Evolutionary conservation across 92 coral and sea anemone genomes (phyloP).

Genomic region (Zoanthus sociatus): DNA sequence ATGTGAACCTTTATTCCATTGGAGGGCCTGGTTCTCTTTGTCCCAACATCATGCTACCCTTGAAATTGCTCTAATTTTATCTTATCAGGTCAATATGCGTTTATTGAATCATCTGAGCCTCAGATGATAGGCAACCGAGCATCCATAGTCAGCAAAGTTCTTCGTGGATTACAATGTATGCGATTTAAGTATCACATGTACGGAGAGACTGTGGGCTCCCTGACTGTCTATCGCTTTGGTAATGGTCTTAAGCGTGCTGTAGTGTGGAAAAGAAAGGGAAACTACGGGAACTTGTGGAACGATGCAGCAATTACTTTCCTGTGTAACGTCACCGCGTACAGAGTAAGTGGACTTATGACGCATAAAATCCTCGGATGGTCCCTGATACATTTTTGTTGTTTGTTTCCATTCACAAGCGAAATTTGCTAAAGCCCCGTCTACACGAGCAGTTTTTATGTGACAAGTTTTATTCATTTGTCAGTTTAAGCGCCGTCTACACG

Average conservation of each 20-base stretch:
- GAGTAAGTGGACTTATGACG: slow-evolving; percentile 46
- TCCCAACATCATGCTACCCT: too few species aligned
- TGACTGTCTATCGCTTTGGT: slow-evolving; percentile 80
- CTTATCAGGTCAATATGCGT: slow-evolving; percentile 78
- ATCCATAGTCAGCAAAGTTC: slow-evolving; percentile 76
- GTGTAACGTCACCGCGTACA: slow-evolving; percentile 68
- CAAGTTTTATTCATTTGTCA: too few species aligned
- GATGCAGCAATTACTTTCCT: slow-evolving; percentile 77
- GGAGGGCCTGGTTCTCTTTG: too few species aligned
- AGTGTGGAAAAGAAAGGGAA: slow-evolving; percentile 80
- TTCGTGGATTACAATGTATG: slow-evolving; percentile 86
- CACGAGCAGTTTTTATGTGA: too few species aligned
- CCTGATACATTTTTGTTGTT: too few species aligned
- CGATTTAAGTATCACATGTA: slow-evolving; percentile 89
- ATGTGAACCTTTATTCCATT: too few species aligned
- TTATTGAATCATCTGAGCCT: slow-evolving; percentile 94
- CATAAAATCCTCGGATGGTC: too few species aligned
- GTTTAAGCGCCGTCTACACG: too few species aligned
- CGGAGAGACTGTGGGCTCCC: slow-evolving; percentile 81
- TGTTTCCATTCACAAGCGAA: too few species aligned
- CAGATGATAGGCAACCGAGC: slow-evolving; percentile 79
- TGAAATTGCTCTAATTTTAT: neutral
- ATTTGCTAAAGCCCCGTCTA: too few species aligned
- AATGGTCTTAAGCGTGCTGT: slow-evolving; percentile 72
- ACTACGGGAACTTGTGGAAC: slow-evolving; percentile 88